These are phyloP conservation scores for Ptilorrhoa leucosticta DNA, from an alignment of 2,113 vertebrate species.

Conservation along the genomic window DNA sequence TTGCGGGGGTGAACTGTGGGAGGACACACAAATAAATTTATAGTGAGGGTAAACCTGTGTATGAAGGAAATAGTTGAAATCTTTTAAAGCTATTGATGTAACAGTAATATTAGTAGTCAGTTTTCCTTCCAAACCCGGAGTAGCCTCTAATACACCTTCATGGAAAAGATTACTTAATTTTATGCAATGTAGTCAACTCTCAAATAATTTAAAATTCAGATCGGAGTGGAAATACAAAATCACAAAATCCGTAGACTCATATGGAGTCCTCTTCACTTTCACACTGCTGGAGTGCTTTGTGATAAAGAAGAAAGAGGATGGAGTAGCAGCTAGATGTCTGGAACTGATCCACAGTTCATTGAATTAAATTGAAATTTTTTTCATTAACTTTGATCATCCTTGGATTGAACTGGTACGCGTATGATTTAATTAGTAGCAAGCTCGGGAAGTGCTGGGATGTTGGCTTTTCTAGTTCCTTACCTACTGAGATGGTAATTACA, in stretches of 20 bases:
- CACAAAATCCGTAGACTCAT: neutral
- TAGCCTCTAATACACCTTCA: neutral
- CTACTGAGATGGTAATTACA: neutral
- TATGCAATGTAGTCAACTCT: neutral
- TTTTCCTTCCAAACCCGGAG: neutral
- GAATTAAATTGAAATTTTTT: conserved; percentile 1
- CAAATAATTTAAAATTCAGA: conserved; percentile 1
- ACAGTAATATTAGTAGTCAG: neutral
- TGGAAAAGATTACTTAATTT: neutral
- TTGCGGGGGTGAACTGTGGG: neutral
- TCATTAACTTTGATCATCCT: conserved; percentile 20
- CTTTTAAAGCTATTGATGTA: neutral
- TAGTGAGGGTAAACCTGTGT: neutral
- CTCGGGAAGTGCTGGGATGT: neutral
- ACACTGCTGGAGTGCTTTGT: conserved; percentile 3
- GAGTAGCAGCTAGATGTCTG: conserved; percentile 7
- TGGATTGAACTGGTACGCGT: neutral
- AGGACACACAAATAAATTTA: neutral
- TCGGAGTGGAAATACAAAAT: neutral
- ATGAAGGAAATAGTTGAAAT: neutral
- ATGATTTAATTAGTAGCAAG: conserved; percentile 22
- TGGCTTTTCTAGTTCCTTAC: neutral
- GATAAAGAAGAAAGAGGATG: neutral
- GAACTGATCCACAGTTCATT: neutral
- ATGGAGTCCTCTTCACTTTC: neutral